These are phyloP conservation scores for Drosophila pectinifera DNA, from an alignment of 1,140 invertebrate genomes.

Conservation along the genomic window DNA sequence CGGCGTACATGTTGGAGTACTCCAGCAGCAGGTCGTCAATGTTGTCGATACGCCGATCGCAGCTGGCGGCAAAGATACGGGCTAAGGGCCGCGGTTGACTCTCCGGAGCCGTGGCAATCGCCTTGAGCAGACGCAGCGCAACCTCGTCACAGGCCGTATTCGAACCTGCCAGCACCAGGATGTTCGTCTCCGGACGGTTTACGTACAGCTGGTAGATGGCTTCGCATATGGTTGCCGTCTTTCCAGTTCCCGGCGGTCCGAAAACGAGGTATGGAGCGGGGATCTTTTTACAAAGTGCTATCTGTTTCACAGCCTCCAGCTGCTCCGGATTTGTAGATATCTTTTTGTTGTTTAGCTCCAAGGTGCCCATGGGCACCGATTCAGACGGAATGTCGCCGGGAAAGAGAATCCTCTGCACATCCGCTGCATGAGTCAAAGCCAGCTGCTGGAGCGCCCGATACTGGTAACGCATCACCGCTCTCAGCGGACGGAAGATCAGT, in stretches of 20 bases:
- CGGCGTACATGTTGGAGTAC: slow-evolving; percentile 73
- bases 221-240: slow-evolving; percentile 92
- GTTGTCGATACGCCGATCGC: slow-evolving; percentile 80
- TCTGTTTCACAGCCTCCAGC: slow-evolving; percentile 88
- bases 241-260: slow-evolving; percentile 92
- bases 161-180: slow-evolving; percentile 90
- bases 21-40: slow-evolving; percentile 75
- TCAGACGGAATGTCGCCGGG: slow-evolving; percentile 33
- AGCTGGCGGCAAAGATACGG: slow-evolving; percentile 85
- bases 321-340: slow-evolving; percentile 87
- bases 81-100: slow-evolving; percentile 57
- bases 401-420: slow-evolving; percentile 63
- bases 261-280: slow-evolving; percentile 91
- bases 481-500: slow-evolving; percentile 66
- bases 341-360: slow-evolving; percentile 38
- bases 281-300: slow-evolving; percentile 86
- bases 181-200: slow-evolving; percentile 84
- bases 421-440: slow-evolving; percentile 11
- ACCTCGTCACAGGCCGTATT: slow-evolving; percentile 92
- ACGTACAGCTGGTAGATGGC: slow-evolving; percentile 86
- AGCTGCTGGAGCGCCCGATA: slow-evolving; percentile 71
- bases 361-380: not conserved
- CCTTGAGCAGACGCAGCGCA: slow-evolving; percentile 86
- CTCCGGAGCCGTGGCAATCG: slow-evolving; percentile 71
- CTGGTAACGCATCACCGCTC: slow-evolving; percentile 69